A percentile compares a stretch with the other conserved stretches of the same genome.
Evolutionary conservation across 2,888 invertebrate genomes (phyloP).

Genomic region (Agrotis clavis): DNA sequence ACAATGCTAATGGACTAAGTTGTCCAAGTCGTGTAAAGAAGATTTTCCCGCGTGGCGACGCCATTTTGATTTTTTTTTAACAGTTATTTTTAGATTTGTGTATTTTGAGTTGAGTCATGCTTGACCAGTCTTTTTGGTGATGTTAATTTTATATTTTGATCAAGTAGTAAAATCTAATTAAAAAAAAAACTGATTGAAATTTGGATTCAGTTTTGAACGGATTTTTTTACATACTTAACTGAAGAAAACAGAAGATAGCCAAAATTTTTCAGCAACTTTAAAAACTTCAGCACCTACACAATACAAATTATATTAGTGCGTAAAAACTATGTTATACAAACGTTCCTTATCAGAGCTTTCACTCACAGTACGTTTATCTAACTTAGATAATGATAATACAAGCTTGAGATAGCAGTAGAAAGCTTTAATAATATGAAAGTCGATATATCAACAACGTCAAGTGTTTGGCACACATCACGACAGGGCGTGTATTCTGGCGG

Average conservation of each 20-base stretch:
- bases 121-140: conserved; percentile 15
- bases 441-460: conserved; percentile 81
- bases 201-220: too few species aligned
- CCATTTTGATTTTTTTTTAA: conserved; percentile 60
- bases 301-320: conserved; percentile 43
- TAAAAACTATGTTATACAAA: conserved; percentile 66
- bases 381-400: conserved; percentile 85
- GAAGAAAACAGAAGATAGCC: too few species aligned
- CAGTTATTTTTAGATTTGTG: conserved; percentile 36
- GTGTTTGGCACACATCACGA: conserved; percentile 81
- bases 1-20: conserved; percentile 88
- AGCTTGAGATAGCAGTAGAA: conserved; percentile 87
- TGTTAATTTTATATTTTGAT: background rate
- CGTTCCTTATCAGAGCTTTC: conserved; percentile 85
- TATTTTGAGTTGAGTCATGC: conserved; percentile 50
- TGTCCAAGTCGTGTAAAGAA: conserved; percentile 72
- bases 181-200: background rate
- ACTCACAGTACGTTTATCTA: conserved; percentile 82
- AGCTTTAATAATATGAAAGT: conserved; percentile 87
- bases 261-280: background rate
- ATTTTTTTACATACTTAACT: too few species aligned
- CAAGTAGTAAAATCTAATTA: background rate
- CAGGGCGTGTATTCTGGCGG: conserved; percentile 68
- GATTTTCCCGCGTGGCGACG: conserved; percentile 56
- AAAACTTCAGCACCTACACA: background rate